Conservation (phyloP, 2,797 vertebrate genomes). For the Sarcophilus harrisii region DNA sequence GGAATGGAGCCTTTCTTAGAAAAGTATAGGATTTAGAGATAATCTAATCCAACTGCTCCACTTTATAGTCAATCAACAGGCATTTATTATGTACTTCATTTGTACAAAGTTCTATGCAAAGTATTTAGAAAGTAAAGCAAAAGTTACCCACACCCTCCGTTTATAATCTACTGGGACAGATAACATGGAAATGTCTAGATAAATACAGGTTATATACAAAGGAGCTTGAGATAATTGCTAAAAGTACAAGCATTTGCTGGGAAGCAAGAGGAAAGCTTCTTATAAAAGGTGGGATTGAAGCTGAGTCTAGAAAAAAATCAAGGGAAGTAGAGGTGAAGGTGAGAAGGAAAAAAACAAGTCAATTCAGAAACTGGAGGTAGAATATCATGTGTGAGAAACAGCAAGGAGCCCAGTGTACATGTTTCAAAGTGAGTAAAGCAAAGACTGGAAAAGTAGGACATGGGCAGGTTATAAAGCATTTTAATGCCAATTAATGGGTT, state of each 20-base stretch:
- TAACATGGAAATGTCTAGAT: not conserved
- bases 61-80: not conserved
- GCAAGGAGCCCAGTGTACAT: too few relatives aligned
- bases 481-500: not conserved
- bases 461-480: not conserved
- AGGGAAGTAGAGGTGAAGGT: too few relatives aligned
- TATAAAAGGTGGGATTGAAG: too few relatives aligned
- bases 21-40: not conserved
- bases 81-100: not conserved
- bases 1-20: not conserved
- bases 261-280: too few relatives aligned
- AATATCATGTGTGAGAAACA: too few relatives aligned
- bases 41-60: not conserved
- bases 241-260: too few relatives aligned
- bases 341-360: too few relatives aligned
- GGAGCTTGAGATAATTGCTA: too few relatives aligned
- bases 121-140: not conserved
- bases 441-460: not conserved
- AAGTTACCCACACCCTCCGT: not conserved
- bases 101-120: not conserved
- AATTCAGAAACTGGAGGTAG: too few relatives aligned
- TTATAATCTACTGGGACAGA: not conserved
- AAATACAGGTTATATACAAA: too few relatives aligned
- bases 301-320: too few relatives aligned
- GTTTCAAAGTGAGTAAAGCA: too few relatives aligned